Base-by-base conservation (phyloP, 2,797 vertebrate species). In the Sphaeramia orbicularis region DNA sequence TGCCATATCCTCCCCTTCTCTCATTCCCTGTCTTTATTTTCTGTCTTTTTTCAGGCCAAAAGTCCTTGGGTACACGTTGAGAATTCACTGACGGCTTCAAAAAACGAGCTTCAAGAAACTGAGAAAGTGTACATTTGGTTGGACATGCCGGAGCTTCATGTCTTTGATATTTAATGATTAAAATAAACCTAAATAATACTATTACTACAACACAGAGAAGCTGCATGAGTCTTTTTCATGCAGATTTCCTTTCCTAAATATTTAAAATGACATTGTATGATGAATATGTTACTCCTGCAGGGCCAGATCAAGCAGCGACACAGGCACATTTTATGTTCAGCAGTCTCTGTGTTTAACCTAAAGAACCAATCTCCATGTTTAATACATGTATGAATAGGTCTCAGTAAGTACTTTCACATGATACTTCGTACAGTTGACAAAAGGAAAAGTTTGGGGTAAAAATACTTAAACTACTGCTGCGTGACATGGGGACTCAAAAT, bases 51-150 rank as follows among this genome's bases (percentile, higher is more conserved):
- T 10, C 75, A 58, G 49, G 87, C 71, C 49, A 89, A 92, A 92
- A 93, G 89, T 93, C 88, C 84, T 68, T 27, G 27, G 74, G 87
- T 84, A 87, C 68, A 42, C 50, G 85, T 69, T 66, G 21, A 15
- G 18, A 58, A 72, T 66, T 51, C 70, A 66, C 15, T n/a, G 24
- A 8, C 47, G n/a, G n/a, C n/a, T n/a, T n/a, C n/a, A n/a, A n/a
- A n/a, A n/a, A n/a, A n/a, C n/a, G n/a, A n/a, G 62, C 11, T 67
- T 44, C 4, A 11, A 7, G 8, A 38, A 65, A 3, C 24, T n/a
- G n/a, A n/a, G 60, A 2, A 35, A 45, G 1, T 0, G 19, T 32
- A 8, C 3, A 14, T 49, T 15, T 42, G 7, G 24, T 56, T 16
- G 1, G 24, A 56, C 0, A 19, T 13, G 1, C 0, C n/a, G 15